Evolutionary conservation across 2,113 vertebrate genomes (phyloP).

Genomic region (Rousettus leschenaultii): DNA sequence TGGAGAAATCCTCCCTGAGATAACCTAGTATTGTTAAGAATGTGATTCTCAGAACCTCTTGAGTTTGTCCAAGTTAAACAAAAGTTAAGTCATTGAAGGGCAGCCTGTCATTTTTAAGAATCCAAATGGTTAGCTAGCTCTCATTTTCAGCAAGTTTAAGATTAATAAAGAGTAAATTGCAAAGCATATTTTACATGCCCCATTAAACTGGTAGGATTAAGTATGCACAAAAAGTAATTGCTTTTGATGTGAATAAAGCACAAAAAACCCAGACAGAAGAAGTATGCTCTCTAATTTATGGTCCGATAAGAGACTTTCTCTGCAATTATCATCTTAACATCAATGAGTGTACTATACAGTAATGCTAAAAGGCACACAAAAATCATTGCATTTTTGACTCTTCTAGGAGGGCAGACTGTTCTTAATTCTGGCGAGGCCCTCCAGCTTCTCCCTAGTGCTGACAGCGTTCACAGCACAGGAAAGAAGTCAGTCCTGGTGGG

Average conservation of each 20-base stretch:
- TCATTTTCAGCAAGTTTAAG: conserved; percentile 38
- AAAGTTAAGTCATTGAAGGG: conserved; percentile 44
- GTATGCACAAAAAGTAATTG: conserved; percentile 76
- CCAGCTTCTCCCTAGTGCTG: background rate
- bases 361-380: conserved; percentile 65
- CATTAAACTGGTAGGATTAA: conserved; percentile 78
- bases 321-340: conserved; percentile 70
- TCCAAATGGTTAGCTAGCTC: conserved; percentile 48
- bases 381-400: conserved; percentile 39
- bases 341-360: conserved; percentile 64
- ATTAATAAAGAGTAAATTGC: conserved; percentile 77
- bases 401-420: conserved; percentile 38
- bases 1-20: background rate
- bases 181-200: conserved; percentile 72
- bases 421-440: background rate
- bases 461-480: background rate
- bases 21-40: background rate
- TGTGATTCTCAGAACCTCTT: background rate
- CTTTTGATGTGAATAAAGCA: conserved; percentile 75
- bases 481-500: background rate
- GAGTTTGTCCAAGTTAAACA: conserved; percentile 39
- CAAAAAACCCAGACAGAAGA: conserved; percentile 63
- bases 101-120: conserved; percentile 45
- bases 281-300: conserved; percentile 67
- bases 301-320: conserved; percentile 47